Evolutionary conservation across 2,888 invertebrate species (phyloP).

Genomic region (Penaeus monodon): DNA sequence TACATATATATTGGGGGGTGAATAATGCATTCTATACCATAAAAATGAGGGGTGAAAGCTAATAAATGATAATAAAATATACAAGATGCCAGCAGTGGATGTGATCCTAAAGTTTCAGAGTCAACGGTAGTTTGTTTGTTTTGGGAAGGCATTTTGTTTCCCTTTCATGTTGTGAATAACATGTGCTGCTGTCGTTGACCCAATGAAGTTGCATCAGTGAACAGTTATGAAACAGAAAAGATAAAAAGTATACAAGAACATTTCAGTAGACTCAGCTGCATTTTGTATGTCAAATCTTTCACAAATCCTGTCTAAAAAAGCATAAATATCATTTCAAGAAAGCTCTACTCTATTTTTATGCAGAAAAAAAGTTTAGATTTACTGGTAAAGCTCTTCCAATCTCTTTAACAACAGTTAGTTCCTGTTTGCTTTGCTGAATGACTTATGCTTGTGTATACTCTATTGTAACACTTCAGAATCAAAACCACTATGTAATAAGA

Average conservation of each 20-base stretch:
- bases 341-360: slow-evolving; percentile 19
- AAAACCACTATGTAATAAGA: slow-evolving; percentile 10
- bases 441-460: background rate
- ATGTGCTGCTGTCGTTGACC: slow-evolving; percentile 18
- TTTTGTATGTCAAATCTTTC: slow-evolving; percentile 26
- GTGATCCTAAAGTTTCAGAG: slow-evolving; percentile 20
- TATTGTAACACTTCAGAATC: slow-evolving; percentile 5
- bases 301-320: slow-evolving; percentile 9
- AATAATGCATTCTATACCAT: slow-evolving; percentile 44
- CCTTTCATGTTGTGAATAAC: too few species aligned
- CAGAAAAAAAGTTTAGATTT: background rate
- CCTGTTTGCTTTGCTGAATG: background rate
- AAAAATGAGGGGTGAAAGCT: slow-evolving; percentile 40
- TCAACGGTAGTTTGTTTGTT: too few species aligned
- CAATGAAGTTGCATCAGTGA: slow-evolving; percentile 14
- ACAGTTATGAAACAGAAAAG: slow-evolving; percentile 22
- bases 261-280: slow-evolving; percentile 25
- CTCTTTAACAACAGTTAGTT: slow-evolving; percentile 1
- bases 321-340: slow-evolving; percentile 9
- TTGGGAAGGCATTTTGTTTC: too few species aligned
- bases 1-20: slow-evolving; percentile 36
- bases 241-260: slow-evolving; percentile 15
- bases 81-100: slow-evolving; percentile 32
- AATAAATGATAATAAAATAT: slow-evolving; percentile 19
- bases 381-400: slow-evolving; percentile 21